These are phyloP conservation scores for Mantis religiosa DNA, from an alignment of 2,888 invertebrate species.

Conservation along the genomic window DNA sequence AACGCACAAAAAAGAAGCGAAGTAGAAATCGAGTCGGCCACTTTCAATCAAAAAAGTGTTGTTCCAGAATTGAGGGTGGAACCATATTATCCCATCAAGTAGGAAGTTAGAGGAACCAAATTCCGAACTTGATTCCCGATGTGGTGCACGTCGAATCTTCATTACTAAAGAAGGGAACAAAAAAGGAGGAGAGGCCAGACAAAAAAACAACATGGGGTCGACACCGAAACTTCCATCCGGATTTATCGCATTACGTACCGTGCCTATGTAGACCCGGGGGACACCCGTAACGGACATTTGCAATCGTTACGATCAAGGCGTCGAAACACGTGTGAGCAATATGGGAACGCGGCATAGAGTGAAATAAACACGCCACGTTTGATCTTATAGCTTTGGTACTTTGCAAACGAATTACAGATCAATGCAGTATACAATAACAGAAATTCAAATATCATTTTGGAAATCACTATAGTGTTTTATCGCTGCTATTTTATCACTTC, in stretches of 20 bases:
- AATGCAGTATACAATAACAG: too few species aligned
- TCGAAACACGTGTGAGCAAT: neutral
- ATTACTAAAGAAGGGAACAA: neutral
- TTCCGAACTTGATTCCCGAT: neutral
- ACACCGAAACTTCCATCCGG: slow-evolving; percentile 7
- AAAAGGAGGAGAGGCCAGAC: neutral
- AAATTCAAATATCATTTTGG: too few species aligned
- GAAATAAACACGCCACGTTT: neutral
- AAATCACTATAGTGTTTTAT: too few species aligned
- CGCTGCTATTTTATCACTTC: too few species aligned
- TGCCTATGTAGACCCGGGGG: neutral
- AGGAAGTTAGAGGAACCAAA: neutral
- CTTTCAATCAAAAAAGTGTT: neutral
- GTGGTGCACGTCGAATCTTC: neutral
- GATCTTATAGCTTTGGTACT: too few species aligned
- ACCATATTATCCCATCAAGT: neutral
- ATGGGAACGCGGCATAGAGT: neutral
- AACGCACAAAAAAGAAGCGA: too few species aligned
- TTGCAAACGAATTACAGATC: too few species aligned
- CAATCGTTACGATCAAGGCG: neutral
- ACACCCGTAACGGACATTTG: neutral
- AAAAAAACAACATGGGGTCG: neutral
- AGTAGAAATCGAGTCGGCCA: neutral
- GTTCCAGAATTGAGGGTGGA: neutral
- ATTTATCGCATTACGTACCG: slow-evolving; percentile 11